A percentile compares a stretch with the other conserved stretches of the same genome.
Evolutionary conservation across 2,888 invertebrate species (phyloP).

Genomic region (Mesodorylaimus sp.): DNA sequence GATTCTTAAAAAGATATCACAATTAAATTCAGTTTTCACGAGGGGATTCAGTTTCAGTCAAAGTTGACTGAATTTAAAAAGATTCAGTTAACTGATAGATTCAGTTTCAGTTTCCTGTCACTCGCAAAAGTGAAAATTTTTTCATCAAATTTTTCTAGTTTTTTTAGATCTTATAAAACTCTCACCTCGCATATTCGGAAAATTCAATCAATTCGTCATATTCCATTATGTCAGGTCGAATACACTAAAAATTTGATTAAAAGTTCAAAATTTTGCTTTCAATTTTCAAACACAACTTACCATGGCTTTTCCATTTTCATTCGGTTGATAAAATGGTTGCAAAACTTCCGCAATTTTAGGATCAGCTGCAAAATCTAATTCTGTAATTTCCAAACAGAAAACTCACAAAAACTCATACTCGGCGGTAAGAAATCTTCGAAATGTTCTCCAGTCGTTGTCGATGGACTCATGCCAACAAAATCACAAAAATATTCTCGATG

Average conservation of each 20-base stretch:
- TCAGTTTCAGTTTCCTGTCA: too few species aligned
- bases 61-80: too few species aligned
- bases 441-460: slow-evolving; percentile 9
- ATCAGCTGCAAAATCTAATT: neutral
- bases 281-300: too few species aligned
- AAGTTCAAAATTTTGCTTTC: too few species aligned
- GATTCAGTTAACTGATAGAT: too few species aligned
- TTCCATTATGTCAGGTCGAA: slow-evolving; percentile 33
- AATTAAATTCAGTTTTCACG: too few species aligned
- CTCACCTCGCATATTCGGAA: slow-evolving; percentile 25
- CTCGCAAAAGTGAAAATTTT: too few species aligned
- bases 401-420: neutral
- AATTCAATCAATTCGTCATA: slow-evolving; percentile 31
- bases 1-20: too few species aligned
- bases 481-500: slow-evolving; percentile 29
- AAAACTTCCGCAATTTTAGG: slow-evolving; percentile 14
- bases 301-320: slow-evolving; percentile 23
- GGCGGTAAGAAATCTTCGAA: slow-evolving; percentile 12
- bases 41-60: too few species aligned
- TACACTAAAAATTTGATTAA: too few species aligned
- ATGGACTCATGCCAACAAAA: slow-evolving; percentile 32
- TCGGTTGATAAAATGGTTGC: slow-evolving; percentile 26
- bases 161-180: too few species aligned
- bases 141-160: too few species aligned
- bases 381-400: neutral